Percentiles rank a stretch among this genome's conserved stretches.
phyloP scores from a whole-genome alignment of 2,113 vertebrate species.

The Stomatorhinus ivindoensis region DNA sequence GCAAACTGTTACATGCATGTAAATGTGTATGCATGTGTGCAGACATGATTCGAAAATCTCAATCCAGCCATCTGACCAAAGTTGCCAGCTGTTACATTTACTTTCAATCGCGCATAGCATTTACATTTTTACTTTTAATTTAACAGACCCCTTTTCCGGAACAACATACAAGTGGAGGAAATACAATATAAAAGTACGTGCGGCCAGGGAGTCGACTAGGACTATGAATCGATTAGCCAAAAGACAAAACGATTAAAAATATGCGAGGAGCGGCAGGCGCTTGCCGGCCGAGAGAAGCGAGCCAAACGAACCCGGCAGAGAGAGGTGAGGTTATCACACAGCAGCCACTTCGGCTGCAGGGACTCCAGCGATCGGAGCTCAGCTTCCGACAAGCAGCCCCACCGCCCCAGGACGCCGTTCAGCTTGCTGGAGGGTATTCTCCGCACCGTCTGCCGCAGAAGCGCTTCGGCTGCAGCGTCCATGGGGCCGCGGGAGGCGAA shows the following conservation, averaged over 20 bases:
- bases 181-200: neutral
- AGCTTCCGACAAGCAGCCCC: slow-evolving; percentile 63
- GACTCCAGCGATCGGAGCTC: slow-evolving; percentile 62
- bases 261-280: neutral
- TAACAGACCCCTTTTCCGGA: neutral
- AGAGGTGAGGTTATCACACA: slow-evolving; percentile 56
- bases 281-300: no score
- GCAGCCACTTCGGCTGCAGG: slow-evolving; percentile 51
- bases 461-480: slow-evolving; percentile 56
- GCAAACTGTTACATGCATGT: neutral
- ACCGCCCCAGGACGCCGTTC: slow-evolving; percentile 54
- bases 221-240: neutral
- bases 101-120: neutral
- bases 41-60: neutral
- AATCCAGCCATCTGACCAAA: neutral
- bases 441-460: slow-evolving; percentile 63
- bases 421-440: slow-evolving; percentile 61
- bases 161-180: neutral
- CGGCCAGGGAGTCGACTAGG: neutral
- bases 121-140: neutral
- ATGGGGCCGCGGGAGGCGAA: slow-evolving; percentile 40
- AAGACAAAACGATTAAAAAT: neutral
- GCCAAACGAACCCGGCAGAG: slow-evolving; percentile 64
- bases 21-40: neutral
- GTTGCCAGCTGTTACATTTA: neutral